Base-by-base conservation (phyloP, 2,888 invertebrate genomes). In the Pristionchus fissidentatus region DNA sequence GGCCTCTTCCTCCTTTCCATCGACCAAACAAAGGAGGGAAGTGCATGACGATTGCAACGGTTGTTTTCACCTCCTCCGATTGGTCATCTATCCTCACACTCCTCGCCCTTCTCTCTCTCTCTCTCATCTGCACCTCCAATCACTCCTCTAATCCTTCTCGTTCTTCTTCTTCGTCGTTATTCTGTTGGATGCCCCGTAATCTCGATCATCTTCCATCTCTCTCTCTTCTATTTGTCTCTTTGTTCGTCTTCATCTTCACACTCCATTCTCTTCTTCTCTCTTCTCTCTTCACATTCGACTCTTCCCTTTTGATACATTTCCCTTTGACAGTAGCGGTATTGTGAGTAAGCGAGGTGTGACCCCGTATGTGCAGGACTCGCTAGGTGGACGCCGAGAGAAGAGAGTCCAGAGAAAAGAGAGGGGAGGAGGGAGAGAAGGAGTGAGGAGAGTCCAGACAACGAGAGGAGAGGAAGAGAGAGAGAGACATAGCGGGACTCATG, bases 51-150 rank as follows among this genome's bases (percentile, higher is more conserved):
- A 49, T n/a, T 32, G 70, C 38, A 43, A 26, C 41, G 77, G 43
- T 35, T 52, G 77, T 77, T 55, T 52, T 49, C 52, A 77, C 49
- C n/a, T 46, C 52, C 49, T 75, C 77, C 29, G 32, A 52, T 77
- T 77, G 77, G 49, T 77, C 52, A 52, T 77, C 52, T 77, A 52
- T 77, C 49, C 77, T 41, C 77, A 77, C 52, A 77, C 77, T 49
- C 77, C 26, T 66, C 26, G n/a, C 70, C 70, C 75, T 41, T 41
- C 38, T 41, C 57, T 55, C 55, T 26, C 15, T 35, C 35, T 57
- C 57, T 38, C 79, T 26, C 5, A 46, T 49, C 77, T 29, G 38
- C 19, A 22, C 38, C 77, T 55, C 52, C 55, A 41, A 41, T 80
- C 80, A 43, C 80, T 60, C 49, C 19, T 66, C 38, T 32, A 10